Evolutionary conservation across 2,113 vertebrate species (phyloP), one percentile per base, ranked within the genome.

Genomic region (Murina feae): DNA sequence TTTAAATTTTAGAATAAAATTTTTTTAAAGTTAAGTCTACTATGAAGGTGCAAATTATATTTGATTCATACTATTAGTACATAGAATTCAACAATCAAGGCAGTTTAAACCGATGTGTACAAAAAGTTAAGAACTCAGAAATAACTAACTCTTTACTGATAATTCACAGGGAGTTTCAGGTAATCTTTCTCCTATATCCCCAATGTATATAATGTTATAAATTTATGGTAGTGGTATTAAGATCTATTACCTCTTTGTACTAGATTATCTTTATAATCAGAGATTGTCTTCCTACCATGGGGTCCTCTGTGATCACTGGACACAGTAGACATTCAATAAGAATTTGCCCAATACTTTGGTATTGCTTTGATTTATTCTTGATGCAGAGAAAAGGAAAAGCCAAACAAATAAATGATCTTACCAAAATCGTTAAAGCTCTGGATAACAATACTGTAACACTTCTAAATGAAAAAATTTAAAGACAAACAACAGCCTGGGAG

Each of bases 51-150:
- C 10, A 90, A 68, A 88, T 71, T 80, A 28, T 55, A 55, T 71
- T 90, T 78, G 0, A 82, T 35, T 90, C 55, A 79, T 49, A 47
- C 14, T 83, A 47, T 44, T 79, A 39, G 2, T 60, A 28, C 66
- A 44, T 80, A 75, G 37, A 85, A 78, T 47, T 94, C n/a, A 35
- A 72, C 2, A 65, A 18, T 72, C 16, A 83, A 53, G 11, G 21
- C n/a, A 58, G 58, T 60, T 60, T 60, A 60, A 93, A 66, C 13
- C 4, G 0, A 80, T 49, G 0, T 91, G 9, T 78, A 42, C 14
- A 93, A 83, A 69, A 51, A 42, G 6, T 86, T 75, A 91, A 89
- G 25, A 94, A 65, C 20, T 76, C 10, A 88, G 76, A 93, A 95
- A 74, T 74, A 92, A 72, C 7, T 37, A 25, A 78, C 17, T 53